Evolutionary conservation across 1,140 invertebrate genomes (phyloP).

Genomic region (Musca vetustissima): DNA sequence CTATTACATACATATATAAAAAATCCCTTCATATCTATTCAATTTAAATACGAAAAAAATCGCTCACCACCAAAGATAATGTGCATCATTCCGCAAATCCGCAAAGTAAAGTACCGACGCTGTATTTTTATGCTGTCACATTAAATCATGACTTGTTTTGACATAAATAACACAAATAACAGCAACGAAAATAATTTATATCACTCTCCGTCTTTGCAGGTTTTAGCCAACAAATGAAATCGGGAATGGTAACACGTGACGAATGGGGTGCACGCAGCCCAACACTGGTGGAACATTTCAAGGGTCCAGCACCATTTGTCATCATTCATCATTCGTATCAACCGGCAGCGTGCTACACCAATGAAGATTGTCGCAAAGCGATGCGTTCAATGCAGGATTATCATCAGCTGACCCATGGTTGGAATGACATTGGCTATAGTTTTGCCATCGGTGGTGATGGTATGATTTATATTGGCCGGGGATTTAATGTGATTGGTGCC

Average conservation of each 20-base stretch:
- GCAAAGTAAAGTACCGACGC: too few relatives aligned
- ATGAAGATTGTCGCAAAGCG: constrained; percentile 58
- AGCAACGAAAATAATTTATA: too few relatives aligned
- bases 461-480: constrained; percentile 72
- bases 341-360: constrained; percentile 62
- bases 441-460: constrained; percentile 80
- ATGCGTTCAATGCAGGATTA: constrained; percentile 64
- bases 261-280: constrained; percentile 67
- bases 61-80: too few relatives aligned
- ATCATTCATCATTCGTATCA: constrained; percentile 76
- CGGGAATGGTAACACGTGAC: constrained; percentile 57
- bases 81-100: too few relatives aligned
- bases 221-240: constrained; percentile 44
- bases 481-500: constrained; percentile 71
- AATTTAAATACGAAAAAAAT: too few relatives aligned
- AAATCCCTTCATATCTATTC: too few relatives aligned
- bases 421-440: constrained; percentile 77
- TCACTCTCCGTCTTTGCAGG: constrained; percentile 29
- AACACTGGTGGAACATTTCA: constrained; percentile 55
- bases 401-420: constrained; percentile 62
- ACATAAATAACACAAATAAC: too few relatives aligned
- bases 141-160: too few relatives aligned
- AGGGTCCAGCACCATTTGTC: constrained; percentile 69
- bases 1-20: too few relatives aligned
- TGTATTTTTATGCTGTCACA: too few relatives aligned